Evolutionary conservation across 2,113 vertebrate genomes (phyloP).

Genomic region (Pseudonaja textilis): DNA sequence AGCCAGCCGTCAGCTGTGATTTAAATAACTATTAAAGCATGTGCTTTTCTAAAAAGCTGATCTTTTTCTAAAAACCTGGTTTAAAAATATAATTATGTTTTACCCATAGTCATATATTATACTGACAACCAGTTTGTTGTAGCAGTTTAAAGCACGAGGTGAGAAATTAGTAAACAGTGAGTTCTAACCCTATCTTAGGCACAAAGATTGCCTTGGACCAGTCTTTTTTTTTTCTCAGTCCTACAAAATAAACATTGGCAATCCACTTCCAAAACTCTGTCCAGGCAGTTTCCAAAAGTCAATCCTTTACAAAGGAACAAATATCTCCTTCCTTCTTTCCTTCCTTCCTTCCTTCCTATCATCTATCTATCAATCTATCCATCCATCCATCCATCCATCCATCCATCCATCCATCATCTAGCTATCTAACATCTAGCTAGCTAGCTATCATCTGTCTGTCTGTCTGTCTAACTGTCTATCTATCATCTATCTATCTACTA

Average conservation of each 20-base stretch:
- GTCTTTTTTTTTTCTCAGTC: neutral
- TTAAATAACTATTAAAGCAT: neutral
- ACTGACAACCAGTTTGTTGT: neutral
- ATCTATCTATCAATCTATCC: fast-evolving
- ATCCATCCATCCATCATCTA: no score
- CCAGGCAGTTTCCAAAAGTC: neutral
- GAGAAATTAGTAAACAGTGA: neutral
- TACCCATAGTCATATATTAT: neutral
- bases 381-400: fast-evolving
- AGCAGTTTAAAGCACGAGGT: neutral
- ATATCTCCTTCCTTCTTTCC: neutral
- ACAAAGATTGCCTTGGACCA: neutral
- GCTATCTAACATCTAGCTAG: neutral
- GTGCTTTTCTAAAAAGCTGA: neutral
- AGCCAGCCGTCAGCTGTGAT: neutral
- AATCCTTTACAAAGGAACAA: neutral
- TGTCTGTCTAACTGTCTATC: no score
- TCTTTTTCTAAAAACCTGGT: neutral
- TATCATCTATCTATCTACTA: neutral
- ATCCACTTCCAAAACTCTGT: neutral
- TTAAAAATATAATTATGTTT: neutral
- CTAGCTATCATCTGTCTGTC: no score
- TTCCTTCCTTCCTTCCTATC: neutral
- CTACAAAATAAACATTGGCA: neutral
- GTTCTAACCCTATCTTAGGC: neutral